phyloP scores from a whole-genome alignment of 2,113 vertebrate genomes.

The Myiopsitta monachus region DNA sequence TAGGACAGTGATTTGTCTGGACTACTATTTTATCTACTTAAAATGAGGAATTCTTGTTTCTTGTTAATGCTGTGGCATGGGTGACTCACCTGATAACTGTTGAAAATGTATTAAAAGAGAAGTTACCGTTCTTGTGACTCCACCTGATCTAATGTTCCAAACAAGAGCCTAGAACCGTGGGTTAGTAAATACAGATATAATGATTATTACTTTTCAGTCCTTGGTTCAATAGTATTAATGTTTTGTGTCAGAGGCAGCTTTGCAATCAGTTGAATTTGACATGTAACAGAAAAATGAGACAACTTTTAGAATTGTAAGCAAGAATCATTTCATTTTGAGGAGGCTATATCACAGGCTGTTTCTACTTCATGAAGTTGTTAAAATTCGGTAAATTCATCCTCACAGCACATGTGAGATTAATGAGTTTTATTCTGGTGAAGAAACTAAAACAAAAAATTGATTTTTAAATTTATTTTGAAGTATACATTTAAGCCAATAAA shows the following conservation, averaged over 20 bases:
- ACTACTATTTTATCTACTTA: background rate
- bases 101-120: background rate
- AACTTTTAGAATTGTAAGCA: background rate
- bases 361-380: background rate
- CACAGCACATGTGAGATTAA: background rate
- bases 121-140: background rate
- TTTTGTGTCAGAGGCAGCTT: background rate
- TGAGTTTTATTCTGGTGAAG: background rate
- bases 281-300: background rate
- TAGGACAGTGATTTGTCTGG: background rate
- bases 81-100: background rate
- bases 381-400: background rate
- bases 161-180: background rate
- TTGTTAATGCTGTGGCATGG: background rate
- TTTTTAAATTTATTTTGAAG: background rate
- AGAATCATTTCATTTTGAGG: background rate
- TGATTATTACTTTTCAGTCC: background rate
- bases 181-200: background rate
- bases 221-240: background rate
- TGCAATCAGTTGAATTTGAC: background rate
- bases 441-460: background rate
- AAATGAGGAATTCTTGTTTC: background rate
- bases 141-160: background rate
- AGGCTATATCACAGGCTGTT: background rate
- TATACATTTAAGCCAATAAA: background rate